A percentile compares a stretch with the other conserved stretches of the same genome.
Conservation (phyloP, 2,113 vertebrate species). For the Myiozetetes cayanensis region DNA sequence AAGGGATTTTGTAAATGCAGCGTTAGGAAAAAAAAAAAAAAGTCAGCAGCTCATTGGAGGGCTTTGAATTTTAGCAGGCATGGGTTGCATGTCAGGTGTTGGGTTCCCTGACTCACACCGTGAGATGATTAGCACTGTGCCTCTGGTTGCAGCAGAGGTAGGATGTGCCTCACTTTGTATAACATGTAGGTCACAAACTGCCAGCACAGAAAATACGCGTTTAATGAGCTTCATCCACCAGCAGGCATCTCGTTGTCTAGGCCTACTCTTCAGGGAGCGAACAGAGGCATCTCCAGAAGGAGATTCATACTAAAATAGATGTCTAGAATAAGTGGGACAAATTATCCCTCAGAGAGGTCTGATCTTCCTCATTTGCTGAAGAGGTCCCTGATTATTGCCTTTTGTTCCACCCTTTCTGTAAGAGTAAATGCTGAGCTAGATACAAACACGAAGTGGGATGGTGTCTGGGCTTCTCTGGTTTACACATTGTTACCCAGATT, state of each 20-base stretch:
- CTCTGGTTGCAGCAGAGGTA: neutral
- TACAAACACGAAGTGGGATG: neutral
- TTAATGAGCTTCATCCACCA: neutral
- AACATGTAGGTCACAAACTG: conserved; percentile 25
- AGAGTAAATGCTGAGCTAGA: neutral
- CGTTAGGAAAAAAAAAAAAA: neutral
- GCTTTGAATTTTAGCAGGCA: neutral
- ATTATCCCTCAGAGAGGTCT: conserved; percentile 1
- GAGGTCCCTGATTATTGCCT: neutral
- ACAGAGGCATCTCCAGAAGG: neutral
- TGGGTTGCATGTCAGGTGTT: neutral
- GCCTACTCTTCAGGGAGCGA: neutral
- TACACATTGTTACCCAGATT: neutral
- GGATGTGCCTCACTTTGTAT: neutral
- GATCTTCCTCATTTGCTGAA: neutral
- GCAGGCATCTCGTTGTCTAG: neutral
- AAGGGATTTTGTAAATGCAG: neutral
- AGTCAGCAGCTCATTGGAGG: neutral
- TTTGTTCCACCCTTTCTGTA: neutral
- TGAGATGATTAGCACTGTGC: neutral
- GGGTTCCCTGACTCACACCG: neutral
- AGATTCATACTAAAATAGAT: neutral
- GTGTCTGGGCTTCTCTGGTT: neutral
- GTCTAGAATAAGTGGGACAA: conserved; percentile 31
- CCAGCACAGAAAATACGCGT: neutral